Evolutionary conservation across 2,888 invertebrate genomes (phyloP), one percentile per base, ranked within the genome.

Genomic region (Acrobasis repandana): DNA sequence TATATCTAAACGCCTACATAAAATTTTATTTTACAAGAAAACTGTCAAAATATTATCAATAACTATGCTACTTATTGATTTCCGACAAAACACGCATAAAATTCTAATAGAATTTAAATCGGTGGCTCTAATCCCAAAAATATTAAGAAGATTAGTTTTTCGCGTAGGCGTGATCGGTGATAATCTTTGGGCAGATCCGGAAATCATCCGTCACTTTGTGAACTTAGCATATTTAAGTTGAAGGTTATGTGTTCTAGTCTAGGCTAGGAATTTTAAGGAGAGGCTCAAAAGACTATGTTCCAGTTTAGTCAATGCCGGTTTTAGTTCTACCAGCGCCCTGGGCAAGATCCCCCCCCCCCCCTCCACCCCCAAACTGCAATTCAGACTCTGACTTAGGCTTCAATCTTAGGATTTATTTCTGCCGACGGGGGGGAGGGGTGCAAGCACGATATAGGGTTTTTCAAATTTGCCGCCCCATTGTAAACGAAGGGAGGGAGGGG

Each of bases 111-210:
- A 51, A 51, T 51, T 9, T 16, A 34, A 34, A 34, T 33, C 1
- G 10, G 34, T 51, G 43, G 43, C 43, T 34, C 18, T 51, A 51
- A 51, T 51, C 51, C 33, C 6, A 43, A 9, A 51, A 51, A 51
- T 51, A 34, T 14, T 15, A 34, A 34, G 3, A 10, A n/a, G 50
- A 48, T 48, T 48, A 48, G 33, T 50, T 28, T 50, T 28, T 50
- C 8, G 50, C 5, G 50, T 50, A 15, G 50, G 50, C 10, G 50
- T 14, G 10, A 51, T 51, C 50, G n/a, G 28, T 33, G 14, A 14
- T 33, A n/a, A 2, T n/a, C n/a, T 15, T n/a, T 20, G 11, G 20
- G 9, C 49, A 51, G 51, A 34, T 51, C 34, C 9, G 51, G 51
- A 34, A 15, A 51, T 51, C 51, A 34, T 51, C 15, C 9, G 51